Evolutionary conservation across 2,888 invertebrate genomes (phyloP).

Genomic region (Sarcophaga subvicina): DNA sequence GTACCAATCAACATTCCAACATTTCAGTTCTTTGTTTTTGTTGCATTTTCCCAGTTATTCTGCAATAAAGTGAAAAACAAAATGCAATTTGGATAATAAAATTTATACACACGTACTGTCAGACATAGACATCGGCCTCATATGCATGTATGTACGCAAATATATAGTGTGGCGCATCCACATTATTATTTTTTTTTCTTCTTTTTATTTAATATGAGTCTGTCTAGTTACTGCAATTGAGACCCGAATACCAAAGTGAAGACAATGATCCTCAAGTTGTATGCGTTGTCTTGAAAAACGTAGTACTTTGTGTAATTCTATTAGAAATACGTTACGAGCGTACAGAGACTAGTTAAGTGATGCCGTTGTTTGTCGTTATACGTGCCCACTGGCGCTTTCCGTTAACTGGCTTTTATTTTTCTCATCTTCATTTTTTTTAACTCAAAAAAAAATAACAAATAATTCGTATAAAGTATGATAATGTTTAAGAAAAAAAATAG

Average conservation of each 20-base stretch:
- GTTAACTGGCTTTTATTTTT: constrained; percentile 24
- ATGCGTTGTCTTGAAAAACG: constrained; percentile 30
- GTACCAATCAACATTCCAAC: constrained; percentile 25
- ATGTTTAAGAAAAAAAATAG: not conserved
- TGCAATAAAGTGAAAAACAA: constrained; percentile 27
- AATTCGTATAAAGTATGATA: not conserved
- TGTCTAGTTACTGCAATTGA: not conserved
- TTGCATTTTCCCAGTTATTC: constrained; percentile 2
- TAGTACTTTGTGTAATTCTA: constrained; percentile 44
- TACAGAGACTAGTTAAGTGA: constrained; percentile 39
- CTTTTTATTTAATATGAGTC: not conserved
- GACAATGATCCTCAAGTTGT: constrained; percentile 39
- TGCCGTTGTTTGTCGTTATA: constrained; percentile 41
- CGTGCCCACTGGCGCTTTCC: constrained; percentile 56
- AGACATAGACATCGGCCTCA: not conserved
- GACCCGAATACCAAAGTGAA: not conserved
- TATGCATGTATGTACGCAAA: constrained; percentile 4
- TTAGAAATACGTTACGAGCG: constrained; percentile 2
- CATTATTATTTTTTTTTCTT: not conserved
- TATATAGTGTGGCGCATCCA: constrained; percentile 37
- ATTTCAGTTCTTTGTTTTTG: not conserved
- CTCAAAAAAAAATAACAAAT: not conserved
- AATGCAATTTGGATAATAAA: constrained; percentile 44
- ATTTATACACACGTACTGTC: constrained; percentile 23
- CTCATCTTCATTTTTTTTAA: not conserved